A percentile compares a stretch with the other conserved stretches of the same genome.
phyloP scores from a whole-genome alignment of 1,140 invertebrate genomes.

The Lanistes nyassanus region DNA sequence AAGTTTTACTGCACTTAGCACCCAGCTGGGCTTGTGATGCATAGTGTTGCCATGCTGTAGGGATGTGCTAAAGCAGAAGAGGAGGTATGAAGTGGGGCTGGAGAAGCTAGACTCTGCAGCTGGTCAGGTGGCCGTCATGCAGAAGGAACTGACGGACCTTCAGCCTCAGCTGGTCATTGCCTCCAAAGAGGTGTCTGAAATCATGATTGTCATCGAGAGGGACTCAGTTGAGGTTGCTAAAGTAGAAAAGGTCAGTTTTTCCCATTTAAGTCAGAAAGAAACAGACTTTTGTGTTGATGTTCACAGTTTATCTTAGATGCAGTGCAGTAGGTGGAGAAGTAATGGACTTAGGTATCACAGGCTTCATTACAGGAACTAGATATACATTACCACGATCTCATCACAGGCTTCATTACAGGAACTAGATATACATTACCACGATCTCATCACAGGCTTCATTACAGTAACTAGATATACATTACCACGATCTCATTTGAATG shows the following conservation, averaged over 20 bases:
- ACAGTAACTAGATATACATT: too few species aligned
- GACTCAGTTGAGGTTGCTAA: constrained; percentile 68
- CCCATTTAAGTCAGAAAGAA: background rate
- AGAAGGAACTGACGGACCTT: constrained; percentile 84
- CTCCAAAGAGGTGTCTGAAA: constrained; percentile 65
- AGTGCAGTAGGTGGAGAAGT: too few species aligned
- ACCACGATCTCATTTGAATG: too few species aligned
- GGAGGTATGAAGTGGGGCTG: constrained; percentile 71
- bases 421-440: too few species aligned
- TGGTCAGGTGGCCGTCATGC: constrained; percentile 73
- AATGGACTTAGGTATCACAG: too few species aligned
- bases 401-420: too few species aligned
- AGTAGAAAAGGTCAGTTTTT: constrained; percentile 63
- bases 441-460: too few species aligned
- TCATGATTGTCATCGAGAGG: constrained; percentile 66
- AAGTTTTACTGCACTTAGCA: too few species aligned
- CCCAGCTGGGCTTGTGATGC: too few species aligned
- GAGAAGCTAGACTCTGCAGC: constrained; percentile 67
- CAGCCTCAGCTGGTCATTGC: constrained; percentile 83
- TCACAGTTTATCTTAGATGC: too few species aligned
- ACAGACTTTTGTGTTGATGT: background rate
- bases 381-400: too few species aligned
- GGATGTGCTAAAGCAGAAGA: constrained; percentile 79
- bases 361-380: too few species aligned
- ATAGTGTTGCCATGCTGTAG: constrained; percentile 35